Percentiles rank a stretch among this genome's conserved stretches.
Conservation (phyloP, 2,888 invertebrate genomes). For the Timandra comae region DNA sequence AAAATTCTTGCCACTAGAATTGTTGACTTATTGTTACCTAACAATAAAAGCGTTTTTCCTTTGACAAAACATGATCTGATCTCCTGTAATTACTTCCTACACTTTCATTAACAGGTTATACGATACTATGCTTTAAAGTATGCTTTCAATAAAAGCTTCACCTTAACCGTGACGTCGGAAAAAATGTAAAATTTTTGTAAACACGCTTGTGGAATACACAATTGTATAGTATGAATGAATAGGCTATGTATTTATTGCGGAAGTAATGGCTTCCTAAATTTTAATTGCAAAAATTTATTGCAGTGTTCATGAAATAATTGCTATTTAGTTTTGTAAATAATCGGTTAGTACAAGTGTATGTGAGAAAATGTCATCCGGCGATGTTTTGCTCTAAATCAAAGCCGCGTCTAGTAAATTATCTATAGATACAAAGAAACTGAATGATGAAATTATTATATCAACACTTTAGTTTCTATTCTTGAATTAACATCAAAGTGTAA, state of each 20-base stretch:
- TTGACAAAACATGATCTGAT: slow-evolving; percentile 31
- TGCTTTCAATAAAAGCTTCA: slow-evolving; percentile 19
- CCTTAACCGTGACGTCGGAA: slow-evolving; percentile 43
- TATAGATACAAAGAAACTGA: slow-evolving; percentile 53
- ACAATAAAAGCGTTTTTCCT: slow-evolving; percentile 53
- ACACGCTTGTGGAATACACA: slow-evolving; percentile 76
- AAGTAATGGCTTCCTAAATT: slow-evolving; percentile 78
- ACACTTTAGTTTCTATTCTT: slow-evolving; percentile 14
- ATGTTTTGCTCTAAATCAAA: slow-evolving; percentile 40
- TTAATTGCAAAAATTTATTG: slow-evolving; percentile 66
- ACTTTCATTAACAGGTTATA: slow-evolving; percentile 29
- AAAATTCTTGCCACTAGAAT: slow-evolving; percentile 43
- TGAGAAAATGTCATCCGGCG: slow-evolving; percentile 56
- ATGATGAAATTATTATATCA: slow-evolving; percentile 38
- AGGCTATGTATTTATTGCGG: slow-evolving; percentile 74
- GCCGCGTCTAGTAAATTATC: slow-evolving; percentile 55
- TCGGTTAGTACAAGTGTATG: slow-evolving; percentile 34
- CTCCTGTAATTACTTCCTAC: slow-evolving; percentile 24
- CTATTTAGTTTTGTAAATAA: not conserved
- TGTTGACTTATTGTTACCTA: slow-evolving; percentile 44
- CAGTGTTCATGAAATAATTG: slow-evolving; percentile 7
- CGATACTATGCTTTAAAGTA: slow-evolving; percentile 51
- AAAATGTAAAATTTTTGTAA: slow-evolving; percentile 73
- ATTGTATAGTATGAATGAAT: slow-evolving; percentile 55
- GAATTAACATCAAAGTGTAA: slow-evolving; percentile 5